Evolutionary conservation across 2,797 vertebrate genomes (phyloP), one percentile per base, ranked within the genome.

Genomic region (Neopelma chrysocephalum): DNA sequence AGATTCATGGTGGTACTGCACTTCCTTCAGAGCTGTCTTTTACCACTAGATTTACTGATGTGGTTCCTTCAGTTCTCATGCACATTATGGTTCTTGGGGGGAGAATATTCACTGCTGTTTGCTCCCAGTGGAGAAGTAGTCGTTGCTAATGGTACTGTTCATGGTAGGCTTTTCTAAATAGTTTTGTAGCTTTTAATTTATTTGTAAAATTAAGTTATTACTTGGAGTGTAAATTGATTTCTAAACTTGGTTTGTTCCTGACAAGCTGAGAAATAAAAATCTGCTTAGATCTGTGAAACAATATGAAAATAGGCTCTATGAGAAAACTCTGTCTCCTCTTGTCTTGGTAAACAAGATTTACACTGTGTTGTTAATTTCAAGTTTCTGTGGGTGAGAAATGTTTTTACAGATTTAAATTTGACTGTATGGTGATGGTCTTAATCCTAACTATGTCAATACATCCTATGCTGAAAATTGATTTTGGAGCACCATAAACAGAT

Each of bases 171-270:
- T 19, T 23, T 27, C 27, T 19, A 26, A 65, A 14, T 47, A 61
- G 50, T 72, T 77, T 76, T 23, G 10, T 58, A 42, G 34, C 40
- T 85, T 89, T 91, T 95, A 53, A 85, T 79, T 82, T 89, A 61
- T 80, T 87, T 6, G 64, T 82, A 58, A 89, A 95, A 91, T 77
- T 50, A 90, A 75, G 13, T 77, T 86, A 60, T 84, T 93, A 65
- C 5, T 9, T 80, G n/a, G 26, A 77, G 60, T 73, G 60, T 70
- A 87, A 93, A 69, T 91, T 80, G 60, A 68, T 77, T 92, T 91
- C 71, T 89, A 70, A 78, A 86, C 84, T 73, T 72, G 51, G 40
- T 1, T 38, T 89, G 22, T 58, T 92, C 20, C 65, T 78, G 58
- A 77, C 15, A 94, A 91, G 25, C 47, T 86, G 45, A 83, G 51